A percentile compares a stretch with the other conserved stretches of the same genome.
phyloP scores from a whole-genome alignment of 1,140 invertebrate species.

The Drosophila pandora region DNA sequence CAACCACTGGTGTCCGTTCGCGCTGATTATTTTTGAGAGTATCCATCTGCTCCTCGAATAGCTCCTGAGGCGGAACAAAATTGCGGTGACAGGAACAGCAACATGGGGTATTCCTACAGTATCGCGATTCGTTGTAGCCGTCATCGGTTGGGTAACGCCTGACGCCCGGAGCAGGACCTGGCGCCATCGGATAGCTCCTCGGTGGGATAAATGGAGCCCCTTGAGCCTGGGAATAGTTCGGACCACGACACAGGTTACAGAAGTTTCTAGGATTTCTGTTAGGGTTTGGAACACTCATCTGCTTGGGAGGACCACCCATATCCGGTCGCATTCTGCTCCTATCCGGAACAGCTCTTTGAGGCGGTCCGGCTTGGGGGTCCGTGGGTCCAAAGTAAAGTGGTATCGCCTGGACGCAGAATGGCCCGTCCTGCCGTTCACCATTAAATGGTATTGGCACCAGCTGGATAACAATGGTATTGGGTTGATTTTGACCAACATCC shows the following conservation, averaged over 20 bases:
- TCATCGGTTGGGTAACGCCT: neutral
- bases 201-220: neutral
- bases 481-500: neutral
- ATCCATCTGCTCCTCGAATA: neutral
- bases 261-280: neutral
- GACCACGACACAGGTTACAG: neutral
- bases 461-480: slow-evolving; percentile 33
- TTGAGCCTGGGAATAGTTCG: neutral
- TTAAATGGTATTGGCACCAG: slow-evolving; percentile 6
- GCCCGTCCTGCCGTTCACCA: neutral
- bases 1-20: neutral
- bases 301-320: neutral
- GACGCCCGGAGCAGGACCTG: too few relatives aligned
- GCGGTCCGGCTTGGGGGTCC: neutral
- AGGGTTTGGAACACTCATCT: neutral
- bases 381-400: neutral
- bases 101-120: neutral
- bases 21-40: neutral
- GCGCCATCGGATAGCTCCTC: neutral
- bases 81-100: neutral
- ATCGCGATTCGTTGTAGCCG: neutral
- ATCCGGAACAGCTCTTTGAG: neutral
- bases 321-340: neutral
- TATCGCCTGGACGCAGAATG: slow-evolving; percentile 13
- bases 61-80: neutral